These are phyloP conservation scores for Paralichthys olivaceus DNA, from an alignment of 2,113 vertebrate species.

Conservation along the genomic window DNA sequence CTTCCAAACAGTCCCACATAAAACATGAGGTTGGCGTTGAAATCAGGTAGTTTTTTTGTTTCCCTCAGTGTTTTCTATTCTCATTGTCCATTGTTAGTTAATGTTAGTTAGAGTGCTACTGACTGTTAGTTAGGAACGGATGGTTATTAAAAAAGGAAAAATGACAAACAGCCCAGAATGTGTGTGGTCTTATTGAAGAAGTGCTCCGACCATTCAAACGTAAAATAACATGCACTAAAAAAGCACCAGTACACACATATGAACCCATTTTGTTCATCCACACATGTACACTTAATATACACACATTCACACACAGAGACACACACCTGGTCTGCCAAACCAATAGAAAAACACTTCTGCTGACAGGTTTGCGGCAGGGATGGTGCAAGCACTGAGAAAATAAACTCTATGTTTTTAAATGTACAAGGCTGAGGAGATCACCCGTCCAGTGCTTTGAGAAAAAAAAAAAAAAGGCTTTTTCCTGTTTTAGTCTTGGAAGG, in stretches of 20 bases:
- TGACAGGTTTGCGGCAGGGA: conserved; percentile 38
- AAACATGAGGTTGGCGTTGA: conserved; percentile 35
- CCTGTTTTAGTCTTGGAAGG: conserved; percentile 27
- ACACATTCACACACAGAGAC: conserved; percentile 57
- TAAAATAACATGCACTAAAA: conserved; percentile 58
- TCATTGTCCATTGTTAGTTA: background rate
- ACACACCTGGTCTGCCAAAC: conserved; percentile 48
- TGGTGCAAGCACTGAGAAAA: conserved; percentile 62
- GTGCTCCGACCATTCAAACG: conserved; percentile 29
- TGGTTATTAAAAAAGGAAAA: background rate
- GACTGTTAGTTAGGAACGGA: conserved; percentile 50
- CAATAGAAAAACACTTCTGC: conserved; percentile 58
- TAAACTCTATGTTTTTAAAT: conserved; percentile 42
- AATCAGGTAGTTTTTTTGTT: conserved; percentile 21
- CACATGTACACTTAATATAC: conserved; percentile 44
- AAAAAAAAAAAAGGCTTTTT: conserved; percentile 44
- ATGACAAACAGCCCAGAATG: conserved; percentile 24
- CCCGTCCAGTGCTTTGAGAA: conserved; percentile 28
- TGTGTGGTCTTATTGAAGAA: conserved; percentile 17
- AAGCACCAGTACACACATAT: conserved; percentile 53
- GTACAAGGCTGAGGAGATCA: conserved; percentile 43
- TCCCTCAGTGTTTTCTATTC: conserved; percentile 1
- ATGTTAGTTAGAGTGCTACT: conserved; percentile 19
- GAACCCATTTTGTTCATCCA: conserved; percentile 51
- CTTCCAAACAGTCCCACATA: conserved; percentile 3